Conservation (phyloP, 2,113 vertebrate genomes). For the Gasterosteus nipponicus region DNA sequence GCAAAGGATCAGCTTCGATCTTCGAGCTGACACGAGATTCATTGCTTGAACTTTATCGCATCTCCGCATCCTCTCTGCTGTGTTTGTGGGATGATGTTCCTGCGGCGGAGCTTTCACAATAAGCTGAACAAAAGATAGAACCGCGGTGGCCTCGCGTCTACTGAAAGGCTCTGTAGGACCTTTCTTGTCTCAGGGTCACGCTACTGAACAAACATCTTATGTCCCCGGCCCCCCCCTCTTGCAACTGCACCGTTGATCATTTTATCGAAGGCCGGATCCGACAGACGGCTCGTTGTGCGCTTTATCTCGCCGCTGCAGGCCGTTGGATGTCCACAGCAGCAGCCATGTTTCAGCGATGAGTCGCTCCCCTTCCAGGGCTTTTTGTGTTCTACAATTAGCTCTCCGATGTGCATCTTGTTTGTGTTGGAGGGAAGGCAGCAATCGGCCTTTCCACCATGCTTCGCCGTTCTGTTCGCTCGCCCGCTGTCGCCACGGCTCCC, state of each 20-base stretch:
- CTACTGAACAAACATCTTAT: neutral
- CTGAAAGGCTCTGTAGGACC: neutral
- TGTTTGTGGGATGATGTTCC: neutral
- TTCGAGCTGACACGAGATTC: neutral
- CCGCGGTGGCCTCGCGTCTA: neutral
- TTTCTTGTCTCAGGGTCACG: neutral
- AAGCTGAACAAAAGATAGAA: neutral
- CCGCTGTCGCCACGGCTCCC: slow-evolving; percentile 15
- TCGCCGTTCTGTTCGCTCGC: neutral
- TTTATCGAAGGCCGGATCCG: neutral
- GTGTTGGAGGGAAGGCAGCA: neutral
- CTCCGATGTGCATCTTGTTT: slow-evolving; percentile 8
- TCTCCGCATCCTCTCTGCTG: neutral
- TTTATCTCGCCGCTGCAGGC: slow-evolving; percentile 40
- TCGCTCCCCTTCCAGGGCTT: slow-evolving; percentile 12
- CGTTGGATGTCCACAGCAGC: neutral
- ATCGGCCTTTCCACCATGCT: neutral
- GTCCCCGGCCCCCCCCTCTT: neutral
- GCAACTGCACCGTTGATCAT: neutral
- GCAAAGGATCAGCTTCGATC: neutral
- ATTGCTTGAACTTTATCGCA: neutral
- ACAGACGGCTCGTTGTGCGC: neutral
- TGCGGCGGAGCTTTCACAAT: neutral
- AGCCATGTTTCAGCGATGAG: neutral
- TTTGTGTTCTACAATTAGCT: slow-evolving; percentile 22